Evolutionary conservation across 2,113 vertebrate genomes (phyloP).

Genomic region (Raphicerus campestris): DNA sequence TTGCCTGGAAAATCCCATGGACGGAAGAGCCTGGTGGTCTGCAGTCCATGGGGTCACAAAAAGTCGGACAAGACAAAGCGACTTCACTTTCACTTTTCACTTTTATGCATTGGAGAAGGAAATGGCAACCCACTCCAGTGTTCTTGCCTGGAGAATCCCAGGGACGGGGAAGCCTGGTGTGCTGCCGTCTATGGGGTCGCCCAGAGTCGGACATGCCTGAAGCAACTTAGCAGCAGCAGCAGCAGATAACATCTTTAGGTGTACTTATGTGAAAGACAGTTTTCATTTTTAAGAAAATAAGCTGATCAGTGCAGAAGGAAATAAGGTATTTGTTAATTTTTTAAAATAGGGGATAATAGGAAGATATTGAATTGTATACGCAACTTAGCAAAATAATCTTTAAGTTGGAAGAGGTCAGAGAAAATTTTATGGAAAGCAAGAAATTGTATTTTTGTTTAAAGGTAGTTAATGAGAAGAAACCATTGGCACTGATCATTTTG

Average conservation of each 20-base stretch:
- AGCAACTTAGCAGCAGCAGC: no score
- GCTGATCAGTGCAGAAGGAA: neutral
- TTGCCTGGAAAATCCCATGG: no score
- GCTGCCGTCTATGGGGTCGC: no score
- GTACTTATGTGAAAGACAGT: neutral
- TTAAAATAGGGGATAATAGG: constrained; percentile 1
- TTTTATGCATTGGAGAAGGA: no score
- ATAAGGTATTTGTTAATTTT: neutral
- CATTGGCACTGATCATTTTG: neutral
- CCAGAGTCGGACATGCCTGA: no score
- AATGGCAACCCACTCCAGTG: no score
- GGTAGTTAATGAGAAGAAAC: neutral
- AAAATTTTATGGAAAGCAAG: neutral
- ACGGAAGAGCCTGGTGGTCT: no score
- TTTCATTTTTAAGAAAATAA: neutral
- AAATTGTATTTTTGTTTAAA: neutral
- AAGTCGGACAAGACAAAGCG: no score
- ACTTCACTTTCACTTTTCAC: no score
- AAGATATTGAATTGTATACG: neutral
- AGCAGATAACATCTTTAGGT: neutral
- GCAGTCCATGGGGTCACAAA: no score
- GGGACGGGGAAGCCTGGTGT: no score
- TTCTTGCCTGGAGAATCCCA: no score
- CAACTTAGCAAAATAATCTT: neutral
- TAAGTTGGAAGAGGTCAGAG: neutral